A percentile compares a stretch with the other conserved stretches of the same genome.
Evolutionary conservation across 2,113 vertebrate genomes (phyloP).

Genomic region (Tragelaphus imberbis): DNA sequence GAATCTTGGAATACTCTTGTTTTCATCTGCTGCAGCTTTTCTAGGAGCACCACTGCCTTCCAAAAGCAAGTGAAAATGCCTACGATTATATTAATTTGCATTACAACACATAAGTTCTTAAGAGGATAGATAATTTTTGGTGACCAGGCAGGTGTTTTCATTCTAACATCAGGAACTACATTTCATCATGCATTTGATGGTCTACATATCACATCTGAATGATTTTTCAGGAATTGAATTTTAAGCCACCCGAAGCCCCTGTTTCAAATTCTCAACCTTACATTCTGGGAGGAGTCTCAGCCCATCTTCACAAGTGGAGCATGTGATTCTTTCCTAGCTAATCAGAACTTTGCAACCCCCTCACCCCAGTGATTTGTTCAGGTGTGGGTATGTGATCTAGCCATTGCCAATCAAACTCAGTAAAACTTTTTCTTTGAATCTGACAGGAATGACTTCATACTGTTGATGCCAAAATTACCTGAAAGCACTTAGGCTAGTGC

Average conservation of each 20-base stretch:
- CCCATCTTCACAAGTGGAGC: neutral
- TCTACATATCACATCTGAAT: neutral
- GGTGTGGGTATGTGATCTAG: neutral
- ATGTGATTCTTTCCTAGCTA: neutral
- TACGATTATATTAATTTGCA: neutral
- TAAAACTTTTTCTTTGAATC: neutral
- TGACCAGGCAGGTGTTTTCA: neutral
- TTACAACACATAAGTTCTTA: neutral
- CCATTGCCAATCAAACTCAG: neutral
- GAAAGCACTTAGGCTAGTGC: neutral
- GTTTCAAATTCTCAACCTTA: neutral
- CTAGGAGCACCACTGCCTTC: neutral
- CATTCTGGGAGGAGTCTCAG: neutral
- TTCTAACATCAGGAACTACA: neutral
- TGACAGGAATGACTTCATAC: neutral
- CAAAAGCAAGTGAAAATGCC: conserved; percentile 6
- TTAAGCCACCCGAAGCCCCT: neutral
- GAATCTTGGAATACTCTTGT: conserved; percentile 23
- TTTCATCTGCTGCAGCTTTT: conserved; percentile 25
- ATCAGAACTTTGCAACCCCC: neutral
- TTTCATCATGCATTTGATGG: neutral
- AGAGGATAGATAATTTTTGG: neutral
- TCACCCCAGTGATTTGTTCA: neutral
- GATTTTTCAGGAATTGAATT: neutral
- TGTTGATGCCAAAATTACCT: neutral